A percentile compares a stretch with the other conserved stretches of the same genome.
phyloP scores from a whole-genome alignment of 2,113 vertebrate genomes.

The Drymodes brunneopygia region DNA sequence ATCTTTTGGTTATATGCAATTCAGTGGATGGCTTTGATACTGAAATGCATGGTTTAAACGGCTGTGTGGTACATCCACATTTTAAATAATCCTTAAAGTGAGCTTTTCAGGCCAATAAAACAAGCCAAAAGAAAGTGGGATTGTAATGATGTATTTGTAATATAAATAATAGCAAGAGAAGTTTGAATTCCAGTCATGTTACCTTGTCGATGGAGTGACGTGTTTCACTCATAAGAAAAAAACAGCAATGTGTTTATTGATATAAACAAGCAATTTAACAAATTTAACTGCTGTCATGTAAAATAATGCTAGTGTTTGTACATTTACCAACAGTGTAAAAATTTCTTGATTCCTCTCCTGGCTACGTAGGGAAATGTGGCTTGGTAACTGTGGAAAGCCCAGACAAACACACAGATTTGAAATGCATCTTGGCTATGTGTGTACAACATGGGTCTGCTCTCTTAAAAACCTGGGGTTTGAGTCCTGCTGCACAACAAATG shows the following conservation, averaged over 20 bases:
- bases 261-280: neutral
- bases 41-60: neutral
- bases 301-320: neutral
- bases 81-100: neutral
- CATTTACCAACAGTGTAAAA: neutral
- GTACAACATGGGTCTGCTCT: neutral
- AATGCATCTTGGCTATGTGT: neutral
- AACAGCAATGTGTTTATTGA: neutral
- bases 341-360: neutral
- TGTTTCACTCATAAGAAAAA: neutral
- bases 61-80: neutral
- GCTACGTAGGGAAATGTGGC: neutral
- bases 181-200: neutral
- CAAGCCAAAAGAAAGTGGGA: neutral
- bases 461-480: slow-evolving; percentile 11
- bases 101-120: neutral
- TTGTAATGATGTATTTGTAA: neutral
- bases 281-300: neutral
- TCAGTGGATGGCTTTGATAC: neutral
- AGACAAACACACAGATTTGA: neutral
- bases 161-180: neutral
- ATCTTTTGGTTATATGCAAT: neutral
- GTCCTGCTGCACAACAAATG: neutral
- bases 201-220: rapidly evolving
- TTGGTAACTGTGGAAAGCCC: neutral